Base-by-base conservation (phyloP, 2,113 vertebrate genomes). In the Poeciliopsis occidentalis region DNA sequence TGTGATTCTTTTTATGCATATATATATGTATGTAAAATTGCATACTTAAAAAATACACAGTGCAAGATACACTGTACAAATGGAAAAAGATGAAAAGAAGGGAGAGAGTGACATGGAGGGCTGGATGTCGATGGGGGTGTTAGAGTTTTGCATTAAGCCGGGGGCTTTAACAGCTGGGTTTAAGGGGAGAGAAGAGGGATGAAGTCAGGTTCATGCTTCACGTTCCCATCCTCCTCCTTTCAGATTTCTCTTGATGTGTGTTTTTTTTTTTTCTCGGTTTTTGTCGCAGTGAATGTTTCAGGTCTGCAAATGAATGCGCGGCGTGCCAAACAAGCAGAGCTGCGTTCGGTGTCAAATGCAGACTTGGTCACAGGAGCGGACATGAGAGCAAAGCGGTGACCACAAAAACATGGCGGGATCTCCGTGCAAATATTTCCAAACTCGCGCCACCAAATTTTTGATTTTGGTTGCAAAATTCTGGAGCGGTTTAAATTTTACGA, bases 191-290 rank as follows among this genome's bases (percentile, higher is more conserved):
- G 41, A 44, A 27, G 73, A 84, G 77, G 84, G 86, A 32, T 66
- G 88, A 81, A 89, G 88, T 91, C 81, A 87, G 82, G 80, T 84
- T 75, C 86, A 77, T 82, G 27, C 83, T 86, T 90, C 86, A 79
- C 86, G 89, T 86, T 75, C 80, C 85, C 71, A 60, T 82, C 82
- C 86, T 86, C 83, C 85, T 57, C 51, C 24, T 57, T 57, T n/a
- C 24, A 10, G 22, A 24, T 54, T 54, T 24, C 44, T 51, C 19
- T 2, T 17, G 17, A 8, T 29, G 29, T 3, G 3, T 29, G 2
- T 29, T 29, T 29, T 29, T 29, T 29, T 6, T 2, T 54, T 22
- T 22, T 22, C 17, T 6, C 1, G 6, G 6, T 1, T 57, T 57
- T 10, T 24, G 24, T 57, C 24, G 4, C 44, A 47, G 7, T 17